Evolutionary conservation across 2,113 vertebrate species (phyloP).

Genomic region (Rutilus rutilus): DNA sequence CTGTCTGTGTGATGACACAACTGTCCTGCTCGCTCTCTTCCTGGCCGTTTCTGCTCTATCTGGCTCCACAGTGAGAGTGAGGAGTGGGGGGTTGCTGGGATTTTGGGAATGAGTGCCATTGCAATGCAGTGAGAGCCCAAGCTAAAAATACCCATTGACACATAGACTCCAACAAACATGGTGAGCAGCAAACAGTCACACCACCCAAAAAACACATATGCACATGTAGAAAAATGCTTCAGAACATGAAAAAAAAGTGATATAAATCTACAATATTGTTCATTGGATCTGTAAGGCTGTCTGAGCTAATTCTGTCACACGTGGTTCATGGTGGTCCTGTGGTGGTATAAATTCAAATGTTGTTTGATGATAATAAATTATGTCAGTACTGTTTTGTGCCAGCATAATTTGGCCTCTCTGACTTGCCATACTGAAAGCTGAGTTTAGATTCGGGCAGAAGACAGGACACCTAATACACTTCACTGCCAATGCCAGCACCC

Average conservation of each 20-base stretch:
- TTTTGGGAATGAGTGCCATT: slow-evolving; percentile 73
- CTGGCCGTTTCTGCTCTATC: slow-evolving; percentile 54
- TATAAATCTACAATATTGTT: slow-evolving; percentile 4
- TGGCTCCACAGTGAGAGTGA: slow-evolving; percentile 72
- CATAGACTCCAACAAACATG: slow-evolving; percentile 72
- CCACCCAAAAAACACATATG: slow-evolving; percentile 43
- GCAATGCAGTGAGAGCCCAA: slow-evolving; percentile 76
- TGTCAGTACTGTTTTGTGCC: slow-evolving; percentile 7
- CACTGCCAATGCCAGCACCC: slow-evolving; percentile 46
- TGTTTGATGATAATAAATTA: background rate
- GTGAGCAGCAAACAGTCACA: slow-evolving; percentile 68
- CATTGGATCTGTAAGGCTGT: background rate
- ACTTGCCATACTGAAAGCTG: slow-evolving; percentile 42
- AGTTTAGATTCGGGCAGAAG: slow-evolving; percentile 45
- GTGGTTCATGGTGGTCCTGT: background rate
- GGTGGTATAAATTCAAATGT: background rate
- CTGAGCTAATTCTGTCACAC: background rate
- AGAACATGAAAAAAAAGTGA: slow-evolving; percentile 48
- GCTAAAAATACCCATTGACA: slow-evolving; percentile 81
- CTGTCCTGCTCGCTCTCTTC: slow-evolving; percentile 43
- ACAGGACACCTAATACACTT: slow-evolving; percentile 49
- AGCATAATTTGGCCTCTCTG: slow-evolving; percentile 18
- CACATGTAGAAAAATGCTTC: slow-evolving; percentile 53
- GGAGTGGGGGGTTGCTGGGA: slow-evolving; percentile 47
- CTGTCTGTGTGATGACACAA: slow-evolving; percentile 36